Base-by-base conservation (phyloP, 2,888 invertebrate genomes). In the Tanypteryx hageni region DNA sequence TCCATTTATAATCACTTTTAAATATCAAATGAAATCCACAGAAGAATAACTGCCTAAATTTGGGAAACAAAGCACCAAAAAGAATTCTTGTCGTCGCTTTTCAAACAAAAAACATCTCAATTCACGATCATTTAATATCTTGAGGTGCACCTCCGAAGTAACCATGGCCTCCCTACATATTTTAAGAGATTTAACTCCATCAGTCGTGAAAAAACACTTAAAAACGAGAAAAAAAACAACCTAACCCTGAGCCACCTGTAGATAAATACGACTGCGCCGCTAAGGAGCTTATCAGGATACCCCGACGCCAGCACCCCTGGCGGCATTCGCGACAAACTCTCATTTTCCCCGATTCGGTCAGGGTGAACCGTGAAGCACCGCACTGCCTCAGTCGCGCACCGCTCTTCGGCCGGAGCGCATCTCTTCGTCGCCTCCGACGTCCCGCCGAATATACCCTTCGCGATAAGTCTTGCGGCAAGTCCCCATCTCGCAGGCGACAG, bases 271-370 rank as follows among this genome's bases (percentile, higher is more conserved):
- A 27, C 27, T 76, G 76, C 76, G 22, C 22, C 76, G 76, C 76
- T 76, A 76, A 76, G 22, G 76, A 76, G 76, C 76, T 76, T 76
- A 76, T 76, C 76, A 76, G 76, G 76, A 27, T 27, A 11, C 22
- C 76, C 76, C 76, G 76, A 27, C 27, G 76, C 76, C 76, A 76
- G 76, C 76, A 76, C 76, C 76, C 22, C 76, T 1, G 76, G 76
- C 76, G 76, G 76, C 76, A 22, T 27, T 27, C 27, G 7, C 76
- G 76, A 76, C 76, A 76, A 76, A 76, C 76, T 76, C 76, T 76
- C 76, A 76, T 76, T 76, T 27, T 76, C 76, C 27, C 76, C 8
- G 27, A 44, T 27, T 76, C 18, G 76, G 11, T 76, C 76, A 76
- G 27, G 44, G 76, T 22, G 76, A 27, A 76, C 27, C 76, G 76